Conservation (phyloP, 2,113 vertebrate species). For the Okapia johnstoni region DNA sequence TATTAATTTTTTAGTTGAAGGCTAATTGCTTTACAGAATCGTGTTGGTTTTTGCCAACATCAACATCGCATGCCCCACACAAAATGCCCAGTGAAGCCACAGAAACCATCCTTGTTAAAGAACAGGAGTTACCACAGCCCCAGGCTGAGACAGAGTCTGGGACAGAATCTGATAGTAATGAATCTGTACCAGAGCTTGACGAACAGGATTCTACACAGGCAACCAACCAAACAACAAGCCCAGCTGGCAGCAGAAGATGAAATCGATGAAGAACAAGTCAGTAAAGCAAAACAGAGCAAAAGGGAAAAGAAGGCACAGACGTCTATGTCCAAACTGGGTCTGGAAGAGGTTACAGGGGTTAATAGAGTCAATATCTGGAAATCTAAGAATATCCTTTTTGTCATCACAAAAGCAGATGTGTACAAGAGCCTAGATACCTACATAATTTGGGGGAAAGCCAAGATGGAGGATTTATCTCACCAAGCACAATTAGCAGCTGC, state of each 20-base stretch:
- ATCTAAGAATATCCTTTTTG: conserved; percentile 98
- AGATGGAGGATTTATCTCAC: conserved; percentile 66
- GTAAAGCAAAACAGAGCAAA: not conserved
- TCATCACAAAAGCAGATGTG: conserved; percentile 98
- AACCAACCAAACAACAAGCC: not conserved
- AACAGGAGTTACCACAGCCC: not conserved
- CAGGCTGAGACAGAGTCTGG: not conserved
- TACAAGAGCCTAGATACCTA: conserved; percentile 99
- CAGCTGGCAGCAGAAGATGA: not conserved
- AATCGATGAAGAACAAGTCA: not conserved
- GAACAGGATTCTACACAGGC: not conserved
- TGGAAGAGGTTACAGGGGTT: conserved; percentile 97
- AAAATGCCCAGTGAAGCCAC: not conserved
- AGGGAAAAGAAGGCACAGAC: not conserved
- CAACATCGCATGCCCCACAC: not conserved
- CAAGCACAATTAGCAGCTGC: not conserved
- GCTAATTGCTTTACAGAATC: not conserved
- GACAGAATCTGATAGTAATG: not conserved
- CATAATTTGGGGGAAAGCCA: conserved; percentile 97
- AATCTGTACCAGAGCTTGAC: not conserved
- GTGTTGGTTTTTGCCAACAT: not conserved
- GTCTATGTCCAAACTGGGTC: conserved; percentile 96
- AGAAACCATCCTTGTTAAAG: not conserved
- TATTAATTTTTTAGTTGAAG: not conserved
- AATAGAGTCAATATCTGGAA: conserved; percentile 98